A percentile compares a stretch with the other conserved stretches of the same genome.
Conservation (phyloP, 2,113 vertebrate species). For the Columba livia region DNA sequence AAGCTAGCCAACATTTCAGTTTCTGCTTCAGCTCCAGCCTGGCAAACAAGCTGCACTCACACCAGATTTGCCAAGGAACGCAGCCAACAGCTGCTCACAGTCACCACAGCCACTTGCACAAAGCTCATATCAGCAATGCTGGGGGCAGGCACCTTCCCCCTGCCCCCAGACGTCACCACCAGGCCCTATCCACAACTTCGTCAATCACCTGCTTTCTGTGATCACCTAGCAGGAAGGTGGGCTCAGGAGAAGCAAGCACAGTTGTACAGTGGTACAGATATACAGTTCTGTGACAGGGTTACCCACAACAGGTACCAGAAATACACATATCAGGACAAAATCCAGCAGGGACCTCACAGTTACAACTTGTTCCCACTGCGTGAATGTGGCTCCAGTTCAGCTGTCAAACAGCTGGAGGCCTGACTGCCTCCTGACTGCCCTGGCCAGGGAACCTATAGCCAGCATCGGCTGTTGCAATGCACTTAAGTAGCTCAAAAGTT, state of each 20-base stretch:
- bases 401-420: background rate
- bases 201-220: background rate
- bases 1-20: background rate
- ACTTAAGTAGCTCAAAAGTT: background rate
- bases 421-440: background rate
- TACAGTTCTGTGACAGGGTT: background rate
- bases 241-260: background rate
- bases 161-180: background rate
- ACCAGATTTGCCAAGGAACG: background rate
- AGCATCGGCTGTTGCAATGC: background rate
- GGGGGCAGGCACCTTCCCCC: background rate
- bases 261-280: accelerated
- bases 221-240: background rate
- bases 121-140: accelerated
- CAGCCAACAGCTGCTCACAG: background rate
- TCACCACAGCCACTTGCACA: background rate
- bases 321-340: background rate
- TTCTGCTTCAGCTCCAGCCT: background rate
- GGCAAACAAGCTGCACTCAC: background rate
- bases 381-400: background rate
- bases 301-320: background rate
- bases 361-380: background rate
- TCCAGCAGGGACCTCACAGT: background rate
- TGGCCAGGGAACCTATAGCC: background rate
- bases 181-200: background rate